Evolutionary conservation across 2,797 vertebrate genomes (phyloP), one percentile per base, ranked within the genome.

Genomic region (Heliangelus exortis): DNA sequence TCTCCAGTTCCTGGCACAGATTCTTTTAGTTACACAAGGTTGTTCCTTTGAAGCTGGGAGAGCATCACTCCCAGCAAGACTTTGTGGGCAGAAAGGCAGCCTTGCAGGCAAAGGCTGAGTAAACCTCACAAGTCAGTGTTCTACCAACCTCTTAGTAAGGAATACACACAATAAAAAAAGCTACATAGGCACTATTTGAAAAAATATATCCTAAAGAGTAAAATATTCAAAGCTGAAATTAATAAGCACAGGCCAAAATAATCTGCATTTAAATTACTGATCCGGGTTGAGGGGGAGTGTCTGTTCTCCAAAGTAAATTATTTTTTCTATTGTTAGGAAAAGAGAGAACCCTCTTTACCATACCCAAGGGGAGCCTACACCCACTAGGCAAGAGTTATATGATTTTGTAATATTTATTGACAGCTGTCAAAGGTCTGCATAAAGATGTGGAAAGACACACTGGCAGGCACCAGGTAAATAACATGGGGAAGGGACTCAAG

Each of bases 401-500:
- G 8, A 16, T 23, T 68, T 20, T 21, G 23, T 50, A 59, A 43
- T 26, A 31, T 84, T 90, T 62, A 74, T 10, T 74, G 77, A 55
- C 45, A 92, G 65, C 36, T 51, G 33, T 50, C 58, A 76, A 58
- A 53, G 18, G 10, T 31, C 23, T 73, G 39, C 23, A 16, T 53
- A 79, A 82, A 90, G 87, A 54, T 15, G 54, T 1, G 19, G 63
- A 5, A 65, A 76, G 50, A 48, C 29, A 72, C 13, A 51, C 34
- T 59, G 53, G 53, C 29, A 62, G 48, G 66, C 36, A 91, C 72
- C 83, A 59, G 3, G 5, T 23, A 90, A 89, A 26, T 69, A 85
- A 89, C 83, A 39, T 33, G 71, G 77, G 90, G 31, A 87, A 51
- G 87, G 87, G 51, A 87, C 50, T 61, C 67, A 18, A 86, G 92